Evolutionary conservation across 2,888 invertebrate genomes (phyloP).

Genomic region (Dynastes hyllus): DNA sequence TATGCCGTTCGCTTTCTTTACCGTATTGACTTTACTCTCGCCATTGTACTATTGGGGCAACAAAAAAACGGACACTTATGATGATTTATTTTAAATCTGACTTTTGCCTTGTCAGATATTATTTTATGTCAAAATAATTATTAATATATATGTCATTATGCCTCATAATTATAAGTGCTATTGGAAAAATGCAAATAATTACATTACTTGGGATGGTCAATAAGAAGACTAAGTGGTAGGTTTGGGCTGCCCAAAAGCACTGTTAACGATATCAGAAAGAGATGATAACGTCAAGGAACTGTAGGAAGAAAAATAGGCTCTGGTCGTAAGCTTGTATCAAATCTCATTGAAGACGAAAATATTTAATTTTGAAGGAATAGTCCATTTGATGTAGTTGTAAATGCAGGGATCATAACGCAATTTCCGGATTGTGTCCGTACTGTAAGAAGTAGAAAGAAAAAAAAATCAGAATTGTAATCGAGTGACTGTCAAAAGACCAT

Average conservation of each 20-base stretch:
- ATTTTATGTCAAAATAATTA: not conserved
- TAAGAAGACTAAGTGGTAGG: not conserved
- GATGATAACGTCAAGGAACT: constrained; percentile 5
- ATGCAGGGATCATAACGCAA: not conserved
- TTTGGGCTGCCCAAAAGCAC: not conserved
- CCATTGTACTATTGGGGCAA: not conserved
- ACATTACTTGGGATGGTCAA: not conserved
- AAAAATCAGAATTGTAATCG: not conserved
- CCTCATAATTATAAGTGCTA: not conserved
- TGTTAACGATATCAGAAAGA: not conserved
- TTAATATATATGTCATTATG: not conserved
- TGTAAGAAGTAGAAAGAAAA: not conserved
- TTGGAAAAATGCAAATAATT: not conserved
- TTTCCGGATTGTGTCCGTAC: not conserved
- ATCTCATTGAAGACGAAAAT: not conserved
- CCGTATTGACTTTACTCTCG: too few relatives aligned
- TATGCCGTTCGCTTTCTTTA: too few relatives aligned
- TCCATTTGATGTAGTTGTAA: not conserved
- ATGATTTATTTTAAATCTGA: not conserved
- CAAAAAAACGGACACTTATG: not conserved
- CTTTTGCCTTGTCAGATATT: constrained; percentile 2
- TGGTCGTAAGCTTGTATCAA: not conserved
- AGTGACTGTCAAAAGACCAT: not conserved
- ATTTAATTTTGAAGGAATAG: not conserved
- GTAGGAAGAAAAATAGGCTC: not conserved